Evolutionary conservation across 2,113 vertebrate genomes (phyloP), one percentile per base, ranked within the genome.

Genomic region (Limanda limanda): DNA sequence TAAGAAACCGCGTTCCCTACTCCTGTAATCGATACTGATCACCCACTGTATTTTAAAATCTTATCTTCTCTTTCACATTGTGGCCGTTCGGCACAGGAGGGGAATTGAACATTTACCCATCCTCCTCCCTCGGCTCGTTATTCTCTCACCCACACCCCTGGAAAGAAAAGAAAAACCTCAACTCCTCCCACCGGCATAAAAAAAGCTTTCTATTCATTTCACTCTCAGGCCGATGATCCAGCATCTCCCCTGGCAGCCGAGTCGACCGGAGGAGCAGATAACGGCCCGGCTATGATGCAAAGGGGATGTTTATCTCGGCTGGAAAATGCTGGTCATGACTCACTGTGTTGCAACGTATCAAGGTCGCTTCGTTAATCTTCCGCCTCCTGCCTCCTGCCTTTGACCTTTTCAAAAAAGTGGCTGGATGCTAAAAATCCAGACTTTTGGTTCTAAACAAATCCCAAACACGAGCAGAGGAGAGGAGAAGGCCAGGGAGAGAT

Each of bases 261-360:
- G 67, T 54, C 66, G 60, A 54, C 54, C 63, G 48, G 71, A 78
- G 77, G 73, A 76, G 70, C 21, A 68, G 87, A 84, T 87, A 86
- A 83, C 76, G 58, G 74, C 73, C 76, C 27, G 71, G 60, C 80
- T 79, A 63, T 14, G 15, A 59, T 2, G 31, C 70, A 66, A 21
- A 51, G 18, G 51, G 71, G 60, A 70, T 74, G 70, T 79, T 87
- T 82, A 68, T 82, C 61, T 17, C 48, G 42, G 73, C 60, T 35
- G 78, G 77, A 76, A 86, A 89, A 68, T 47, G 74, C 83, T 76
- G 31, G 82, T 75, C 68, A 82, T 78, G 57, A 42, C 68, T 73
- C 62, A 3, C 24, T 67, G 51, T 74, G 68, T 31, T 40, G 4
- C 77, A 31, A 48, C 27, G 17, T 42, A 58, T 47, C 51, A n/a